Percentiles rank a stretch among this genome's conserved stretches.
Conservation (phyloP, 1,140 invertebrate species). For the Drosophila carrolli region DNA sequence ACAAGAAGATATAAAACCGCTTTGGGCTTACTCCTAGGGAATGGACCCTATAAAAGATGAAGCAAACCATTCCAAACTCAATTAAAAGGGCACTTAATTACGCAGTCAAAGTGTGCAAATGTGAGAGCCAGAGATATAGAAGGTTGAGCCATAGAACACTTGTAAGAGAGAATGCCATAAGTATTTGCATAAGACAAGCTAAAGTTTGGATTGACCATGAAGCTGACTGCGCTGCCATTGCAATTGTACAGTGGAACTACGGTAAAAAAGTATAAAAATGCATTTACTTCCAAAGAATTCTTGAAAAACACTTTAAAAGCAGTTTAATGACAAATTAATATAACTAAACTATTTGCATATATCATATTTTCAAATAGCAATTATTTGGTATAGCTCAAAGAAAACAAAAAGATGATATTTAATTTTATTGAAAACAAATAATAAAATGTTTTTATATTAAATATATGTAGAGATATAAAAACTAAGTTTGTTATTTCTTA, state of each 20-base stretch:
- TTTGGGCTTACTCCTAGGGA: slow-evolving; percentile 28
- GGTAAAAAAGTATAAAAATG: too few species aligned
- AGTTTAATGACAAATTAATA: too few species aligned
- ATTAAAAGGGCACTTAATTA: slow-evolving; percentile 78
- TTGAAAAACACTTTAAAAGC: too few species aligned
- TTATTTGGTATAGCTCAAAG: too few species aligned
- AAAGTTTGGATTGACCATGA: slow-evolving; percentile 52
- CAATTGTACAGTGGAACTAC: slow-evolving; percentile 22
- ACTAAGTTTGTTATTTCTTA: background rate
- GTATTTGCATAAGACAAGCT: slow-evolving; percentile 71
- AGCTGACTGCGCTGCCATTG: slow-evolving; percentile 34
- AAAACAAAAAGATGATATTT: too few species aligned
- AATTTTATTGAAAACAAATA: too few species aligned
- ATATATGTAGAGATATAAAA: too few species aligned
- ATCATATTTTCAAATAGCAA: too few species aligned
- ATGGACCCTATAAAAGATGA: slow-evolving; percentile 29
- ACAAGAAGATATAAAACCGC: slow-evolving; percentile 27
- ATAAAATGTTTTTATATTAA: too few species aligned
- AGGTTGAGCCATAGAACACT: slow-evolving; percentile 24
- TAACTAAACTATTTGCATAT: too few species aligned
- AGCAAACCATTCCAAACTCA: slow-evolving; percentile 67
- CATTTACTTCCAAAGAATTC: too few species aligned
- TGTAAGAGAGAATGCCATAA: slow-evolving; percentile 47
- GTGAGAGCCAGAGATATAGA: slow-evolving; percentile 3
- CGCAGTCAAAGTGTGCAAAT: slow-evolving; percentile 39